A percentile compares a stretch with the other conserved stretches of the same genome.
Evolutionary conservation across 2,113 vertebrate genomes (phyloP).

Genomic region (Formicarius rufipectus): DNA sequence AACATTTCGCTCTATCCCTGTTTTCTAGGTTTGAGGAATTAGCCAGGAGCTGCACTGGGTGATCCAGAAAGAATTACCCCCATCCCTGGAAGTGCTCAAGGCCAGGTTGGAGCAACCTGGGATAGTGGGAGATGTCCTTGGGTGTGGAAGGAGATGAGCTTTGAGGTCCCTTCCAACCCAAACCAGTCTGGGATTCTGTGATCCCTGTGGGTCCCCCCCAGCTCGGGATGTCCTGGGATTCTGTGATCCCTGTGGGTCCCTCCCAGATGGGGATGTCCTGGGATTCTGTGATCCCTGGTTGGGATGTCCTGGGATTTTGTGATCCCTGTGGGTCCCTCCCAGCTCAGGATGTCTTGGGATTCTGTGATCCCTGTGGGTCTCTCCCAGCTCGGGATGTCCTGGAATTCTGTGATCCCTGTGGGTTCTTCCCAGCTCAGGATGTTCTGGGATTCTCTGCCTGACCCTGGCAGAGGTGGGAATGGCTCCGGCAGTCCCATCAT

Average conservation of each 20-base stretch:
- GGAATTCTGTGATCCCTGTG: neutral
- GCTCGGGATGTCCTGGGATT: neutral
- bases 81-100: neutral
- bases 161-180: neutral
- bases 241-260: no score
- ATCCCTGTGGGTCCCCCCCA: neutral
- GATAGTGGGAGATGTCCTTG: neutral
- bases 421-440: neutral
- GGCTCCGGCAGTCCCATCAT: neutral
- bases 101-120: neutral
- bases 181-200: neutral
- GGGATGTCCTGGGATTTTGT: neutral
- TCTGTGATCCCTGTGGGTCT: neutral
- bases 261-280: neutral
- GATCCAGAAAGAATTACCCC: neutral
- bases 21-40: neutral
- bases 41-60: no score
- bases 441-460: neutral
- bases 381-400: no score
- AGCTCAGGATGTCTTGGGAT: no score
- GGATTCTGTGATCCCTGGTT: neutral
- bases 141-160: neutral
- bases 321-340: neutral
- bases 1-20: neutral
- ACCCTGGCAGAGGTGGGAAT: neutral